Conservation (phyloP, 2,797 vertebrate genomes). For the Octomys mimax region DNA sequence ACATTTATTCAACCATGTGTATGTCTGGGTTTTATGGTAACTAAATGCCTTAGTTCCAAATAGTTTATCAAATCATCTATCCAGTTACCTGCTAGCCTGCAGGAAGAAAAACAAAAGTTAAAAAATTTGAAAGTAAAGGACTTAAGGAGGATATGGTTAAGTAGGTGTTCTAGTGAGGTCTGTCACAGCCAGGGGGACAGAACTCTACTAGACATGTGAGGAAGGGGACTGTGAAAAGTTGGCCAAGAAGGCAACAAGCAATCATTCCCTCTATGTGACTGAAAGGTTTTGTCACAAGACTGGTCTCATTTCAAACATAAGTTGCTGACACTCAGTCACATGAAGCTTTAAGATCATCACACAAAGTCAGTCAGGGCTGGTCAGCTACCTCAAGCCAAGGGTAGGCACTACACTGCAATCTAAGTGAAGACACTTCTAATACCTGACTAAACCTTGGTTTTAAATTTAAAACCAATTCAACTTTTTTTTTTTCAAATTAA, state of each 20-base stretch:
- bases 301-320: background rate
- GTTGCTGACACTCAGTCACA: background rate
- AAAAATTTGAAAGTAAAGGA: slow-evolving; percentile 18
- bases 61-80: slow-evolving; percentile 21
- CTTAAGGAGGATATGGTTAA: background rate
- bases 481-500: background rate
- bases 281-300: background rate
- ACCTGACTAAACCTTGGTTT: background rate
- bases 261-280: background rate
- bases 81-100: background rate
- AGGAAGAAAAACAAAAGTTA: background rate
- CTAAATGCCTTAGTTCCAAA: slow-evolving; percentile 23
- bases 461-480: slow-evolving; percentile 27
- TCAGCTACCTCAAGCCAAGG: background rate
- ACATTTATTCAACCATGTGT: background rate
- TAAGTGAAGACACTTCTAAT: background rate
- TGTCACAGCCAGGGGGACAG: background rate
- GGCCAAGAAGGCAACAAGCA: background rate
- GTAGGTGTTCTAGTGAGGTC: background rate
- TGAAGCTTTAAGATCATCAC: background rate
- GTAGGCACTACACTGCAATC: background rate
- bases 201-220: background rate
- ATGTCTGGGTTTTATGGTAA: background rate
- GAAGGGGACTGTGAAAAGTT: background rate
- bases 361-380: background rate